Percentiles rank a stretch among this genome's conserved stretches.
These are phyloP conservation scores for Epinephelus fuscoguttatus DNA, from an alignment of 2,113 vertebrate genomes.

Conservation along the genomic window DNA sequence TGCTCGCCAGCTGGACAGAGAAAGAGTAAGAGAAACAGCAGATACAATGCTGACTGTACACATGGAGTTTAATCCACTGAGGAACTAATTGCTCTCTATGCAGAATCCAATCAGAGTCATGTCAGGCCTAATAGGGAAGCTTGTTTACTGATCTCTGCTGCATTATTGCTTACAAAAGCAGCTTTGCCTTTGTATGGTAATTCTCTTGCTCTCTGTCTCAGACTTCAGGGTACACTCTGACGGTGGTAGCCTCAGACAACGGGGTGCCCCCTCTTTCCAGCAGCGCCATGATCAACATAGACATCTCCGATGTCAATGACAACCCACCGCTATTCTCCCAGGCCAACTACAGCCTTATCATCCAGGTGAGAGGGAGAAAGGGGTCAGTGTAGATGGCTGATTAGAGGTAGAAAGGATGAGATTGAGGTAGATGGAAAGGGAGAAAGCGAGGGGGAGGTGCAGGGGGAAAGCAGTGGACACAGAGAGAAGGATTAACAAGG, in stretches of 20 bases:
- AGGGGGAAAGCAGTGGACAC: conserved; percentile 54
- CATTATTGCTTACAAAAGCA: conserved; percentile 60
- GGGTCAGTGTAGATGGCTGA: conserved; percentile 18
- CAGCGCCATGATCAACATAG: conserved; percentile 92
- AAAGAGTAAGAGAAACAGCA: conserved; percentile 85
- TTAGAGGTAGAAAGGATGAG: conserved; percentile 30
- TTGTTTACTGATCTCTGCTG: conserved; percentile 55
- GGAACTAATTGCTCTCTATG: conserved; percentile 66
- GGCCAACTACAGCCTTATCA: conserved; percentile 94
- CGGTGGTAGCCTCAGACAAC: conserved; percentile 90
- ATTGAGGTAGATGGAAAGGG: conserved; percentile 19
- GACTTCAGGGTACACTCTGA: conserved; percentile 97
- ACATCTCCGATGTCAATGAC: conserved; percentile 98
- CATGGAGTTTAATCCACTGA: conserved; percentile 52
- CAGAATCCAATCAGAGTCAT: conserved; percentile 66
- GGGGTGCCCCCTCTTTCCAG: conserved; percentile 88
- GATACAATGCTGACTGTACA: conserved; percentile 63
- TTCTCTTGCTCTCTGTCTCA: conserved; percentile 58
- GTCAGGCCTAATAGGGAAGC: conserved; percentile 57
- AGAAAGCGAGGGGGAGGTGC: conserved; percentile 23
- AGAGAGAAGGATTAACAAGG: conserved; percentile 68
- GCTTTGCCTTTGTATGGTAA: conserved; percentile 34
- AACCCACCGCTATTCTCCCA: conserved; percentile 95
- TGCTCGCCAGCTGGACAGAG: conserved; percentile 93
- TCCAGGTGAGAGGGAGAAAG: conserved; percentile 88